Base-by-base conservation (phyloP, 2,888 invertebrate genomes). In the Aplocera efformata region DNA sequence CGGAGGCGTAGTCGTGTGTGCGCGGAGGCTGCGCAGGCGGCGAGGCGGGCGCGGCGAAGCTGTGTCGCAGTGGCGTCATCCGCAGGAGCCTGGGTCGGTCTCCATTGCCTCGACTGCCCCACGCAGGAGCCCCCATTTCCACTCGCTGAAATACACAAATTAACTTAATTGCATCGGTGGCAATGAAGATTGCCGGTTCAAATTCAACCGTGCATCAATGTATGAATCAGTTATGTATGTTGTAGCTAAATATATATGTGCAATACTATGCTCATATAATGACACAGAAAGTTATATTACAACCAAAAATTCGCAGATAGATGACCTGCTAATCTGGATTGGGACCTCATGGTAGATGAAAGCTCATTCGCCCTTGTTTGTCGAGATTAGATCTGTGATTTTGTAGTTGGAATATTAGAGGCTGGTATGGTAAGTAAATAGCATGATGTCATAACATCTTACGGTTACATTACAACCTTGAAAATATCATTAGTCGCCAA, bases 21-120 rank as follows among this genome's bases (percentile, higher is more conserved):
- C 82, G 74, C 4, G 78, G 78, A 13, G 80, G 76, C 7, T 72
- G 85, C 30, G 80, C 77, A 37, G 83, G 80, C 32, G 88, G 82
- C 10, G 89, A 81, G 51, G 86, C 79, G 28, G 89, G 89, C 21
- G 88, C 89, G 23, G 89, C 89, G 59, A 90, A 88, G 71, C 90
- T 90, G 72, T 90, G 90, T 17, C 90, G 72, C 26, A 90, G 79
- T 46, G 90, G 90, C 28, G 90, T 89, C 89, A 90, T 90, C 48
- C 90, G 88, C 69, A 90, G 73, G 60, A 90, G 70, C 35, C 90
- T 84, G 32, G 90, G 90, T 27, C 89, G 83, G 60, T 89, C 89
- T 42, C 82, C 80, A 47, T 82, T 82, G 53, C 82, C 80, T 52
- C 89, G 88, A 40, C 85, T 69, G 48, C 84, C 85, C 86, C 88